Conservation (phyloP, 2,797 vertebrate genomes). For the Poeciliopsis paucimaculata region DNA sequence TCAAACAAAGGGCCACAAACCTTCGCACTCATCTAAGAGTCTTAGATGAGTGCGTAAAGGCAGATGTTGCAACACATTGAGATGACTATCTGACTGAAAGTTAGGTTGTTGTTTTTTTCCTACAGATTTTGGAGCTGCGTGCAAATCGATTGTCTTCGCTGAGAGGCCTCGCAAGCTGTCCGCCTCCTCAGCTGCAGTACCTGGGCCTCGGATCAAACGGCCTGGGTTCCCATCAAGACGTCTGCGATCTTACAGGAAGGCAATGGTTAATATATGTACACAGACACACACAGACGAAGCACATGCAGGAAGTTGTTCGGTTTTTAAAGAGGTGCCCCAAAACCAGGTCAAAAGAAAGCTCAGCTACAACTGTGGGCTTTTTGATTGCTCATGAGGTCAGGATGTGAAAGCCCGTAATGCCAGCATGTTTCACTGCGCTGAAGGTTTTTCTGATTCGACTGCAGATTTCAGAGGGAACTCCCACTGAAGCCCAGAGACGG, state of each 20-base stretch:
- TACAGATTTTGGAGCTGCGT: slow-evolving; percentile 88
- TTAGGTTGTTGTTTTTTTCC: background rate
- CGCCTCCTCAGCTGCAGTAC: slow-evolving; percentile 79
- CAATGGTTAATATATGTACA: slow-evolving; percentile 79
- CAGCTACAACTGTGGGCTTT: background rate
- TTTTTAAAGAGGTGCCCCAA: slow-evolving; percentile 15
- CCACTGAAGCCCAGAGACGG: background rate
- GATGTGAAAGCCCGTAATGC: background rate
- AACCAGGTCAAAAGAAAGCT: slow-evolving; percentile 20
- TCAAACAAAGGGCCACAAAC: no score
- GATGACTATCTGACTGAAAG: slow-evolving; percentile 2
- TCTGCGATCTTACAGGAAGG: slow-evolving; percentile 64
- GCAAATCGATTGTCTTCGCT: slow-evolving; percentile 80
- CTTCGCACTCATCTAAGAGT: no score
- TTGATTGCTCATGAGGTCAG: background rate
- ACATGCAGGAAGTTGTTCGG: slow-evolving; percentile 6
- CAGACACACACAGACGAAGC: slow-evolving; percentile 6
- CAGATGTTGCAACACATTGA: background rate
- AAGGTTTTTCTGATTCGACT: slow-evolving; percentile 1
- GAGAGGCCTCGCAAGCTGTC: slow-evolving; percentile 64
- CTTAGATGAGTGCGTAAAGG: background rate
- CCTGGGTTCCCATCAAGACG: slow-evolving; percentile 71
- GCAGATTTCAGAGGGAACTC: background rate
- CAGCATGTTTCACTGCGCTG: background rate
- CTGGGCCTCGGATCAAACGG: slow-evolving; percentile 84